Evolutionary conservation across 2,797 vertebrate species (phyloP).

Genomic region (Centropyge bicolor): DNA sequence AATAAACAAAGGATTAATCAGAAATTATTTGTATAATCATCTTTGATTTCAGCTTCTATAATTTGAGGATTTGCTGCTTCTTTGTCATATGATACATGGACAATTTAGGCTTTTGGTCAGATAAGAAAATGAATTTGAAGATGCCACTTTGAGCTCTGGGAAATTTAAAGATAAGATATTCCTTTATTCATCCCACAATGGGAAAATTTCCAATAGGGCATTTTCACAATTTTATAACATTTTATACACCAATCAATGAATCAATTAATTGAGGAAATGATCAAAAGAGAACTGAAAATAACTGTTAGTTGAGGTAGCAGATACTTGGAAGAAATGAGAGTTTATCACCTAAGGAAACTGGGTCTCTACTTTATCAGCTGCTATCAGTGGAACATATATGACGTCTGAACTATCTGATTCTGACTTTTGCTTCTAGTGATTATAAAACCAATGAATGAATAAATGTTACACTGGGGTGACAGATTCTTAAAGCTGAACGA

Average conservation of each 20-base stretch:
- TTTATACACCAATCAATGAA: not conserved
- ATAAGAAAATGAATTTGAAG: not conserved
- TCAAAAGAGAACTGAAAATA: not conserved
- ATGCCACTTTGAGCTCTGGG: not conserved
- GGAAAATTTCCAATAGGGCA: no score
- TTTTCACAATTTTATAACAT: not conserved
- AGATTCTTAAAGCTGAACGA: not conserved
- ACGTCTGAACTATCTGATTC: not conserved
- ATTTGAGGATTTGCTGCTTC: not conserved
- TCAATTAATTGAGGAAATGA: not conserved
- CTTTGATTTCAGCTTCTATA: not conserved
- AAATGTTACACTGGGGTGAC: not conserved
- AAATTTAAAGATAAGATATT: not conserved
- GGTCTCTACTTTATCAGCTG: not conserved
- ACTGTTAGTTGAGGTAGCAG: not conserved
- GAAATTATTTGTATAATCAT: not conserved
- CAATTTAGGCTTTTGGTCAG: no score
- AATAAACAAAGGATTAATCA: not conserved
- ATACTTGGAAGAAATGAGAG: not conserved
- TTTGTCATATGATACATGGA: not conserved
- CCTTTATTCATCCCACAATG: no score
- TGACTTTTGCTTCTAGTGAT: not conserved
- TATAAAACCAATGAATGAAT: not conserved
- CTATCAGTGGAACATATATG: conserved; percentile 3
- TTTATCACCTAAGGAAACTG: conserved; percentile 8